These are phyloP conservation scores for Rosalia funebris DNA, from an alignment of 2,888 invertebrate genomes.

Conservation along the genomic window DNA sequence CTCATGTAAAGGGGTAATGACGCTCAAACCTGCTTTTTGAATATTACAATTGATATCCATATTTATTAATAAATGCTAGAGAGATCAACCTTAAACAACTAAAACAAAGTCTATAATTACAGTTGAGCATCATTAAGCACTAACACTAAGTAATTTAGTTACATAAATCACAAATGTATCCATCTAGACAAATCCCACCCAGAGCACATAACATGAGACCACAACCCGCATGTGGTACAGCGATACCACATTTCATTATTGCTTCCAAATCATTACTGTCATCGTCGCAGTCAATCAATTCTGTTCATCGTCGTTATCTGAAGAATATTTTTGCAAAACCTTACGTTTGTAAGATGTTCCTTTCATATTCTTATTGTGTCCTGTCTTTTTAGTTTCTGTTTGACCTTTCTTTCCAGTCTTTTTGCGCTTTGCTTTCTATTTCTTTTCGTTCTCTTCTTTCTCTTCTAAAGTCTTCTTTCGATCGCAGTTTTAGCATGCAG, in stretches of 20 bases:
- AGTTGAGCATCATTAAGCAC: background rate
- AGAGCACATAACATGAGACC: slow-evolving; percentile 48
- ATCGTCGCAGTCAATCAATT: no score
- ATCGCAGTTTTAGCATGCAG: no score
- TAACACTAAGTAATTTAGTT: no score
- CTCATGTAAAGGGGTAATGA: no score
- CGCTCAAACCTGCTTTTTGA: slow-evolving; percentile 23
- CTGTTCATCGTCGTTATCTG: slow-evolving; percentile 28
- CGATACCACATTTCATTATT: slow-evolving; percentile 8
- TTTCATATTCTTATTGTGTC: slow-evolving; percentile 21
- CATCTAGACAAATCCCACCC: slow-evolving; percentile 48
- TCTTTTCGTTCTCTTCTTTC: slow-evolving; percentile 42
- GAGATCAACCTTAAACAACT: slow-evolving; percentile 18
- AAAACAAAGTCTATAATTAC: slow-evolving; percentile 11
- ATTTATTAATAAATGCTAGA: slow-evolving; percentile 13
- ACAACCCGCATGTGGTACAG: slow-evolving; percentile 38
- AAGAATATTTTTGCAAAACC: slow-evolving; percentile 44
- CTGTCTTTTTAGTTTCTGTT: slow-evolving; percentile 28
- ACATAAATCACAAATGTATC: slow-evolving; percentile 3
- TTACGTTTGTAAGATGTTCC: slow-evolving; percentile 42
- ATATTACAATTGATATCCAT: slow-evolving; percentile 32
- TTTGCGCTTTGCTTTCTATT: slow-evolving; percentile 29
- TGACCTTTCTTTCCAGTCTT: slow-evolving; percentile 14
- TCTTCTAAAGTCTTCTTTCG: no score
- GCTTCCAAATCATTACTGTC: slow-evolving; percentile 14